Percentiles rank a stretch among this genome's conserved stretches.
These are phyloP conservation scores for Gisinianus flammeolus DNA, from an alignment of 2,888 invertebrate genomes.

Conservation along the genomic window DNA sequence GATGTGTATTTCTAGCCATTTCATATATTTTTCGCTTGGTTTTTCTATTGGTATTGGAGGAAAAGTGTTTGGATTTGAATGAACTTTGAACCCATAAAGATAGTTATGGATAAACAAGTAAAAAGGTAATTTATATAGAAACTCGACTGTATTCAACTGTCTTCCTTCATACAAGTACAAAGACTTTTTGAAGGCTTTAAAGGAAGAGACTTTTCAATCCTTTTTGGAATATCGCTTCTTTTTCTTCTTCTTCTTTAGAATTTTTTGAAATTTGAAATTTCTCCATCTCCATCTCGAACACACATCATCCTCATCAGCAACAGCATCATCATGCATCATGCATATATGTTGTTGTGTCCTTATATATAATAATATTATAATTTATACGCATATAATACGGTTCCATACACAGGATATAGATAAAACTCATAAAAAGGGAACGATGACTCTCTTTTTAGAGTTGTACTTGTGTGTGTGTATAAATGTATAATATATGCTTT, in stretches of 20 bases:
- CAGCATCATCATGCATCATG: no score
- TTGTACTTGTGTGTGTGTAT: background rate
- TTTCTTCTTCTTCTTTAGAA: background rate
- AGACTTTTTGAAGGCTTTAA: background rate
- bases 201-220: no score
- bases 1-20: no score
- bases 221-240: background rate
- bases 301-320: no score
- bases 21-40: background rate
- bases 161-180: background rate
- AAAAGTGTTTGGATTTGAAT: slow-evolving; percentile 13
- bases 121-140: background rate
- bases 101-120: background rate
- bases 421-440: background rate
- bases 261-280: background rate
- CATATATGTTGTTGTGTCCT: no score
- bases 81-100: slow-evolving; percentile 15
- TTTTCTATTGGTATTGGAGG: background rate
- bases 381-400: no score
- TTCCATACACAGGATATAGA: background rate
- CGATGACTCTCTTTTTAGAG: background rate
- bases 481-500: background rate
- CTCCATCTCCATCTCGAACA: no score
- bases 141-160: background rate
- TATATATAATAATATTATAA: no score